Base-by-base conservation (phyloP, 2,797 vertebrate species). In the Sebastes nivosus region DNA sequence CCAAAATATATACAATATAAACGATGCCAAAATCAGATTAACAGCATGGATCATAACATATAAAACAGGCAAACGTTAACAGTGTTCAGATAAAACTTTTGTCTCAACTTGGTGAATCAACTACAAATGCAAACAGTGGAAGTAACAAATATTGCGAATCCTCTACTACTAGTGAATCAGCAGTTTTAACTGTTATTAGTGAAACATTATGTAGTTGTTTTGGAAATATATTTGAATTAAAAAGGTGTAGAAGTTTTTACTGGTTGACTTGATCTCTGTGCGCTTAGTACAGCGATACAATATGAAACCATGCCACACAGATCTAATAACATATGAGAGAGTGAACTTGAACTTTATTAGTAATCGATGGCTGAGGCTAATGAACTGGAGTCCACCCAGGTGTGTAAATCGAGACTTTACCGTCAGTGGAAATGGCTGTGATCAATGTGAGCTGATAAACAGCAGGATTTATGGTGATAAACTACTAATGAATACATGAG, bases 401-500 rank as follows among this genome's bases (percentile, higher is more conserved):
- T 38, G 77, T 75, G 80, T 72, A 77, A 14, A 75, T 75, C 69
- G 70, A 12, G 58, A 64, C 80, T 86, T 85, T 82, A 86, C 83
- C 70, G 75, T 79, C 18, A 55, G 64, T 55, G 78, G 67, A 78
- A 82, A 87, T 64, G 72, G 72, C 67, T 82, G 81, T 80, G 90
- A 92, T 91, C 75, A 79, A 60, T n/a, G 34, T 38, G 36, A 74
- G 72, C 71, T 75, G 79, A 90, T 88, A 73, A 88, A 87, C 69
- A 22, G 81, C 46, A 64, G 24, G 64, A 75, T 77, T 69, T 55
- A 69, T 5, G 12, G 25, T 72, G 78, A 82, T 86, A 69, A 71
- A 86, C 85, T 36, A 76, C 63, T 80, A 78, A 89, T 79, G 75
- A 84, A 80, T 46, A 46, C 0, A 1, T 6, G 30, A 64, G 38